Percentiles rank a stretch among this genome's conserved stretches.
phyloP scores from a whole-genome alignment of 1,140 invertebrate genomes.

The Sitophilus oryzae region DNA sequence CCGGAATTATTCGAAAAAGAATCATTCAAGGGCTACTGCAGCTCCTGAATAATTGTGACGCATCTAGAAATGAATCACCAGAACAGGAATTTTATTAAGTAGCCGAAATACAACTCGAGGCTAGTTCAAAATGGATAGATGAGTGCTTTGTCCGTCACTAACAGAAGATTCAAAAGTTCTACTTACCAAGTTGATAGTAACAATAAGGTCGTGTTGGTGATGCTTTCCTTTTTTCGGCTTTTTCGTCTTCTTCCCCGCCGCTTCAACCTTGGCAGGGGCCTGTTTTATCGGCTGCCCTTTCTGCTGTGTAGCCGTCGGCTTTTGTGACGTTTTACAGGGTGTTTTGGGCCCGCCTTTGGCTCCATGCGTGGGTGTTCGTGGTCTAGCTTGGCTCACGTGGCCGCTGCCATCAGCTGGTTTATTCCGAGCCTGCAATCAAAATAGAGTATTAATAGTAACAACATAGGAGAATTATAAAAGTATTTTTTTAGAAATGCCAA shows the following conservation, averaged over 20 bases:
- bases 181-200: constrained; percentile 74
- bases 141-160: too few relatives aligned
- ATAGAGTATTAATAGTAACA: constrained; percentile 3
- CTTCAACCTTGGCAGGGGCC: constrained; percentile 52
- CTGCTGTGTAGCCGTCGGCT: constrained; percentile 45
- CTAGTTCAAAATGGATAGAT: too few relatives aligned
- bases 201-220: constrained; percentile 74
- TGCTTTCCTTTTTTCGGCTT: constrained; percentile 71
- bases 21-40: too few relatives aligned
- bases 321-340: constrained; percentile 52
- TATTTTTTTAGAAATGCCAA: too few relatives aligned
- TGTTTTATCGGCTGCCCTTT: constrained; percentile 49
- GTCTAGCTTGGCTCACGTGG: constrained; percentile 60
- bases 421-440: constrained; percentile 62
- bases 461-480: too few relatives aligned
- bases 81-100: too few relatives aligned
- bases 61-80: too few relatives aligned
- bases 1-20: too few relatives aligned
- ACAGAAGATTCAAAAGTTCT: too few relatives aligned
- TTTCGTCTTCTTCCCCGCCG: constrained; percentile 62
- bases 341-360: constrained; percentile 55
- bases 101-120: too few relatives aligned
- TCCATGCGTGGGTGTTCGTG: constrained; percentile 51
- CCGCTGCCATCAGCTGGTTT: constrained; percentile 67
- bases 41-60: too few relatives aligned